These are phyloP conservation scores for Galeopsomyia nigrocyanea DNA, from an alignment of 2,888 invertebrate genomes.

Conservation along the genomic window DNA sequence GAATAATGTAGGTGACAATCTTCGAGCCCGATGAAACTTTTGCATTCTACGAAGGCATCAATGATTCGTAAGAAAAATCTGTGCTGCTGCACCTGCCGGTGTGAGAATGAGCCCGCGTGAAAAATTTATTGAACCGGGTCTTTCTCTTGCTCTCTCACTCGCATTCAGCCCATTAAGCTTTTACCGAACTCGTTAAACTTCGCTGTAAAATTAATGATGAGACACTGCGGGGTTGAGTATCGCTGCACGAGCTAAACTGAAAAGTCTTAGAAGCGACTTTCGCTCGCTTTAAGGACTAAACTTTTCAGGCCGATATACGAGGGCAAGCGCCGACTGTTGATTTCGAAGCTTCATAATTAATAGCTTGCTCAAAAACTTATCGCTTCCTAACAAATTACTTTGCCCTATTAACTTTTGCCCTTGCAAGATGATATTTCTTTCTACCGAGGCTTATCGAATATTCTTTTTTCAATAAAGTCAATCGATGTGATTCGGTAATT, in stretches of 20 bases:
- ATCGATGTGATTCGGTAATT: too few relatives aligned
- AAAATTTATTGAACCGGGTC: conserved; percentile 7
- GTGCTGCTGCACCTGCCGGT: neutral
- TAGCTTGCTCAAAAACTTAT: too few relatives aligned
- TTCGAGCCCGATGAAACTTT: too few relatives aligned
- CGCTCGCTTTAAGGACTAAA: conserved; percentile 15
- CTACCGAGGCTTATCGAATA: too few relatives aligned
- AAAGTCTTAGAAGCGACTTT: neutral
- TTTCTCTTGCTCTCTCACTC: conserved; percentile 9
- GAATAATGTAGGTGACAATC: too few relatives aligned
- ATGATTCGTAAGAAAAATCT: neutral
- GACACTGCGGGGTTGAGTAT: conserved; percentile 10
- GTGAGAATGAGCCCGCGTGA: neutral
- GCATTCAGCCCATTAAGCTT: conserved; percentile 8
- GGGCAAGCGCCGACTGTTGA: conserved; percentile 9
- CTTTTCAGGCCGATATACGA: neutral
- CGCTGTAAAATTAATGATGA: conserved; percentile 31
- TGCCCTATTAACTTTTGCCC: too few relatives aligned
- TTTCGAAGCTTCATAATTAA: conserved; percentile 1
- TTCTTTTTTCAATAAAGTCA: too few relatives aligned
- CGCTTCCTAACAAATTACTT: too few relatives aligned
- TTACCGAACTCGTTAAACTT: conserved; percentile 31
- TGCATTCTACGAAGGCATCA: neutral
- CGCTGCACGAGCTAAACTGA: conserved; percentile 11
- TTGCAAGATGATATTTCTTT: too few relatives aligned